Conservation (phyloP, 2,888 invertebrate genomes). For the Cerastis leucographa region DNA sequence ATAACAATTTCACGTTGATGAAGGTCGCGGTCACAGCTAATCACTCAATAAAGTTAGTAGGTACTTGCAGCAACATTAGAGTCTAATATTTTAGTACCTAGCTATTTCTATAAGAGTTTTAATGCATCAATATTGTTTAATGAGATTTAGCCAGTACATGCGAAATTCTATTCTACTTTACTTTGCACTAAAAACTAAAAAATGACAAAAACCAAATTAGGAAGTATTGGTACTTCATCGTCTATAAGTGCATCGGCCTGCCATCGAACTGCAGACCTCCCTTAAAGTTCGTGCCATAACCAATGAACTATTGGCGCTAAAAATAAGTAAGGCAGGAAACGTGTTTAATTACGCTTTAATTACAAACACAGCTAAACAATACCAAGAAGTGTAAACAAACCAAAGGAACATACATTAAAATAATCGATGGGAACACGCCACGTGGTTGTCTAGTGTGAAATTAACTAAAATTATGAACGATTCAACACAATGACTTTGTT, state of each 20-base stretch:
- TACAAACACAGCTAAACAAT: slow-evolving; percentile 27
- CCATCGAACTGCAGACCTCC: background rate
- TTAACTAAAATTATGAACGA: slow-evolving; percentile 54
- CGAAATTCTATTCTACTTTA: background rate
- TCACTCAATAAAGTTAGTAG: background rate
- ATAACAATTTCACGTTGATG: no score
- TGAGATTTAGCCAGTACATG: background rate
- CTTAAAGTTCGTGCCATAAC: background rate
- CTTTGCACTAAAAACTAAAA: background rate
- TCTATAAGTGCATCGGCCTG: background rate
- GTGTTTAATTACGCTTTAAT: slow-evolving; percentile 21
- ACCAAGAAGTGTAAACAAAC: slow-evolving; percentile 36
- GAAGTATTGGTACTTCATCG: background rate
- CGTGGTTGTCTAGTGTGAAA: slow-evolving; percentile 52
- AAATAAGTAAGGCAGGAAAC: slow-evolving; percentile 14
- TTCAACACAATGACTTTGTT: background rate
- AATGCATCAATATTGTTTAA: background rate
- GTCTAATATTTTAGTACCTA: background rate
- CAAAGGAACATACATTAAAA: slow-evolving; percentile 34
- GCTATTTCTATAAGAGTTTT: background rate
- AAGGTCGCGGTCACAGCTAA: no score
- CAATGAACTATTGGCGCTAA: background rate
- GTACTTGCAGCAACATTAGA: background rate
- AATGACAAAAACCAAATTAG: background rate
- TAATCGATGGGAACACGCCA: slow-evolving; percentile 61